A percentile compares a stretch with the other conserved stretches of the same genome.
Conservation (phyloP, 2,113 vertebrate species). For the Trochalopteron elliotii region DNA sequence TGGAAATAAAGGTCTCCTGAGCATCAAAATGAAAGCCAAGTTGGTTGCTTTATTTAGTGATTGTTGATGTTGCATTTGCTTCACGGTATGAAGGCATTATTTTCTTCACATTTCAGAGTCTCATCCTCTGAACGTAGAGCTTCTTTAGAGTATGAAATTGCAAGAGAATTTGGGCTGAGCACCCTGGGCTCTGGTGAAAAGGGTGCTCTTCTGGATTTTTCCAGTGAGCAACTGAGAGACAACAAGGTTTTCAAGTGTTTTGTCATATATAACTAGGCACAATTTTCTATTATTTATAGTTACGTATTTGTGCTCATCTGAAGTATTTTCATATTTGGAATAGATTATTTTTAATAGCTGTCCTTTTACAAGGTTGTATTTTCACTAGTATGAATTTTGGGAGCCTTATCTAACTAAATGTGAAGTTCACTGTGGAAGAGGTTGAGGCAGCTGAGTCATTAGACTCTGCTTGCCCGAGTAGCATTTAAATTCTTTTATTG, state of each 20-base stretch:
- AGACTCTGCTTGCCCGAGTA: neutral
- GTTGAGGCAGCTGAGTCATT: neutral
- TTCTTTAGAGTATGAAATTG: neutral
- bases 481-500: neutral
- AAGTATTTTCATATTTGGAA: neutral
- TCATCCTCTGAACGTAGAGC: fast-evolving
- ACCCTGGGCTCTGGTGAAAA: neutral
- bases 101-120: neutral
- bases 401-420: neutral
- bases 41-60: neutral
- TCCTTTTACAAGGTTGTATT: neutral
- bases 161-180: neutral
- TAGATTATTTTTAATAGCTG: neutral
- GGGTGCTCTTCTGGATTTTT: neutral
- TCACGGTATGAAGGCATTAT: neutral
- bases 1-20: neutral
- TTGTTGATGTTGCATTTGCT: neutral
- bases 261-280: neutral
- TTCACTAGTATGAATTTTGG: neutral
- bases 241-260: neutral
- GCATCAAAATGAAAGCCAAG: neutral
- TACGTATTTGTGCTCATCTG: fast-evolving
- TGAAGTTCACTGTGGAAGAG: neutral
- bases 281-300: neutral
- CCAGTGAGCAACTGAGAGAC: neutral